phyloP scores from a whole-genome alignment of 2,888 invertebrate species.

The Nudaria mundana region DNA sequence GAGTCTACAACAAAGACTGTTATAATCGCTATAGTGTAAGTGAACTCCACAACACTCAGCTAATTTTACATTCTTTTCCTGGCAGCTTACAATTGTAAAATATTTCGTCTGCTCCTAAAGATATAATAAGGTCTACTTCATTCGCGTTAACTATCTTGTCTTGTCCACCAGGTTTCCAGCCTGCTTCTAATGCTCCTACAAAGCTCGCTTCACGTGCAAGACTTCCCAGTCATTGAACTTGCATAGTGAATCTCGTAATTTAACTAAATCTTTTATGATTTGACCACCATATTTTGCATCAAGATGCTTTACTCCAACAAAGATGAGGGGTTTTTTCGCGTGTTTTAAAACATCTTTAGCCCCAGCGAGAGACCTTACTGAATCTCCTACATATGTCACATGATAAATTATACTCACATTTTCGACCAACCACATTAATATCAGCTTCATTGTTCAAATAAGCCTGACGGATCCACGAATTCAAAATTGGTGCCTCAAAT shows the following conservation, averaged over 20 bases:
- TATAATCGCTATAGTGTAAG: conserved; percentile 50
- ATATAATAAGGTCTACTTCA: conserved; percentile 90
- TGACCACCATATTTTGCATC: conserved; percentile 34
- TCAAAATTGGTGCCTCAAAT: conserved; percentile 97
- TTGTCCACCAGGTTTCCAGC: conserved; percentile 89
- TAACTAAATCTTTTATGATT: conserved; percentile 41
- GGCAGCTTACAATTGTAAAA: conserved; percentile 87
- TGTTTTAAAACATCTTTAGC: conserved; percentile 27
- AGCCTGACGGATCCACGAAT: conserved; percentile 95
- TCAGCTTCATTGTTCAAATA: conserved; percentile 94
- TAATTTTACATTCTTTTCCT: conserved; percentile 85
- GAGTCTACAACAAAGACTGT: conserved; percentile 47
- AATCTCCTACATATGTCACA: conserved; percentile 51
- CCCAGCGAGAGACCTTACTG: conserved; percentile 31
- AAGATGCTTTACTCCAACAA: conserved; percentile 59
- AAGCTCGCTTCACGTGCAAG: conserved; percentile 93
- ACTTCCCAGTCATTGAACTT: conserved; percentile 62
- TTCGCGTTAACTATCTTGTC: conserved; percentile 70
- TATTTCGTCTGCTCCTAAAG: conserved; percentile 96
- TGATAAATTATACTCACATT: conserved; percentile 93
- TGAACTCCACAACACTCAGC: conserved; percentile 55
- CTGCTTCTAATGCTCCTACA: conserved; percentile 97
- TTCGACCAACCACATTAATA: conserved; percentile 92
- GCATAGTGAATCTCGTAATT: conserved; percentile 25
- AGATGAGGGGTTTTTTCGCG: conserved; percentile 60